These are phyloP conservation scores for Oxytorus armatus DNA, from an alignment of 2,888 invertebrate species.

Conservation along the genomic window DNA sequence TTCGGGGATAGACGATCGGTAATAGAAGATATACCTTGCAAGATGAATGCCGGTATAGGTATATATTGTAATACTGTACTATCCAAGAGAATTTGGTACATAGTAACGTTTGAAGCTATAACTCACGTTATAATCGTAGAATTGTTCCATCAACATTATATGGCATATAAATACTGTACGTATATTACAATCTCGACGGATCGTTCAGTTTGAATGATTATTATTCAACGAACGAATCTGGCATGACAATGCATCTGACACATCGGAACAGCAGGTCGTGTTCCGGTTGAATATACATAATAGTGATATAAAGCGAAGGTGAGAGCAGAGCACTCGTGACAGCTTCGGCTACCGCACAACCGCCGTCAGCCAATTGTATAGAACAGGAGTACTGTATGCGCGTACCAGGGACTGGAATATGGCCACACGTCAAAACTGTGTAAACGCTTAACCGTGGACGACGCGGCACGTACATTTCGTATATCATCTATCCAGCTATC, in stretches of 20 bases:
- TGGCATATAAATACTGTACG: not conserved
- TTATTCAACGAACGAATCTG: constrained; percentile 55
- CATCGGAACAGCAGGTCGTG: constrained; percentile 39
- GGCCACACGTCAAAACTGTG: constrained; percentile 23
- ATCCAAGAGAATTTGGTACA: too few species aligned
- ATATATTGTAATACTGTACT: too few species aligned
- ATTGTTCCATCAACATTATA: too few species aligned
- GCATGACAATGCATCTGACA: constrained; percentile 53
- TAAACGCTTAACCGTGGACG: constrained; percentile 5
- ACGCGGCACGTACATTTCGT: constrained; percentile 12
- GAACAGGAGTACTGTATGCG: constrained; percentile 4
- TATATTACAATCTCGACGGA: not conserved
- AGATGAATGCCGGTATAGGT: too few species aligned
- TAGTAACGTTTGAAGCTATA: not conserved
- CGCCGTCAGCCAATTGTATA: not conserved
- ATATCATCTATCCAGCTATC: not conserved
- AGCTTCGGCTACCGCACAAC: constrained; percentile 37
- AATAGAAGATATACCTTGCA: too few species aligned
- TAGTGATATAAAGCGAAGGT: constrained; percentile 9
- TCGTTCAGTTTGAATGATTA: constrained; percentile 46
- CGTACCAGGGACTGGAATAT: not conserved
- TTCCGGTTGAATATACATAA: constrained; percentile 29
- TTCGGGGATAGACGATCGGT: too few species aligned
- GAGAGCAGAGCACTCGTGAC: constrained; percentile 38
- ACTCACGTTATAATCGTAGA: not conserved